Evolutionary conservation across 2,888 invertebrate genomes (phyloP), one percentile per base, ranked within the genome.

Genomic region (Frankliniella fusca): DNA sequence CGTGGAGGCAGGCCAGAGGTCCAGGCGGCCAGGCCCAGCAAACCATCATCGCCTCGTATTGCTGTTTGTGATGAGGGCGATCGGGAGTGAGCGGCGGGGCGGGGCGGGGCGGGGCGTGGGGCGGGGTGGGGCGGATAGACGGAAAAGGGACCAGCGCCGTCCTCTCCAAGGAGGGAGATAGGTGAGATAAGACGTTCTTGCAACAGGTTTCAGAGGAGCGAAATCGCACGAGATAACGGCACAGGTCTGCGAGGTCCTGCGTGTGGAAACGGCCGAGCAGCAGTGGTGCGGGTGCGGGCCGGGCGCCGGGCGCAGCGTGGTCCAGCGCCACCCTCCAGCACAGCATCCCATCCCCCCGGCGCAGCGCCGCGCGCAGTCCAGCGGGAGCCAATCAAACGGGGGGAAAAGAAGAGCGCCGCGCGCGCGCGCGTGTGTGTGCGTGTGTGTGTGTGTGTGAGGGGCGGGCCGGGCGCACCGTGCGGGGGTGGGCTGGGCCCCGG

Each of bases 1-100:
- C 70, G 70, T 76, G 70, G 38, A 76, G 70, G 10, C n/a, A n/a
- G n/a, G n/a, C n/a, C n/a, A n/a, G n/a, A n/a, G n/a, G n/a, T n/a
- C n/a, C n/a, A n/a, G n/a, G n/a, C n/a, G n/a, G n/a, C 70, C 23
- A 27, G 38, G n/a, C 70, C 70, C 27, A 76, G 27, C 11, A 76
- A 76, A 76, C 70, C 70, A 76, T 76, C 70, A 76, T 23, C 70
- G 70, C 70, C 70, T 76, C 27, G 70, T 61, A 61, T 61, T 27
- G 70, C 23, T 27, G 70, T 76, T 76, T 76, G 70, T 76, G 70
- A 76, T 76, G 27, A 76, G 70, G 70, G 11, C 70, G 70, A 76
- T 76, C 27, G 12, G 70, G 23, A 76, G 70, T 27, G 23, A 76
- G 27, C 11, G 23, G 23, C 38, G 38, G 38, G 5, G 38, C 5